phyloP scores from a whole-genome alignment of 1,140 invertebrate species.

The Plectrocnemia conspersa region DNA sequence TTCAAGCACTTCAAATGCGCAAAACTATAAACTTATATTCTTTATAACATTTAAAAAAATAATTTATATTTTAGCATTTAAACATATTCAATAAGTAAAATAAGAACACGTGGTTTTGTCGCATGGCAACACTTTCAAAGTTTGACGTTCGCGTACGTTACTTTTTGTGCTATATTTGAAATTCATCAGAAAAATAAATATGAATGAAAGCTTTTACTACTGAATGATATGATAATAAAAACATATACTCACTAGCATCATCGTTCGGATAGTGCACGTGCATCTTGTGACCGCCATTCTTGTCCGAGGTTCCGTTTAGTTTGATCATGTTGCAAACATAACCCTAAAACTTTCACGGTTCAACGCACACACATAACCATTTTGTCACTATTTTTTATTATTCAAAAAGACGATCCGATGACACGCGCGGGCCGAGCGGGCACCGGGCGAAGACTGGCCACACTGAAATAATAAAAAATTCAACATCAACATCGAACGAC shows the following conservation, averaged over 20 bases:
- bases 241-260: constrained; percentile 25
- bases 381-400: neutral
- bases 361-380: constrained; percentile 6
- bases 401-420: neutral
- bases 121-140: no score
- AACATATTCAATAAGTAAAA: no score
- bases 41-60: no score
- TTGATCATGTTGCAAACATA: constrained; percentile 32
- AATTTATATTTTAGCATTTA: no score
- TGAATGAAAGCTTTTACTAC: neutral
- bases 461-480: constrained; percentile 16
- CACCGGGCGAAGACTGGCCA: constrained; percentile 13
- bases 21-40: no score
- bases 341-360: neutral
- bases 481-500: neutral
- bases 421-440: neutral
- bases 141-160: no score
- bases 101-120: no score
- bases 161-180: no score
- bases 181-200: no score
- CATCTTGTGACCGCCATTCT: constrained; percentile 19
- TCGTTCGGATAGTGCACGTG: constrained; percentile 24
- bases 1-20: no score
- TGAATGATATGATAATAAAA: constrained; percentile 5
- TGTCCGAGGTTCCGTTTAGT: constrained; percentile 32